Conservation (phyloP, 30 jellyfish, hydroid and myxozoan species). For the Cassiopea xamachana region DNA sequence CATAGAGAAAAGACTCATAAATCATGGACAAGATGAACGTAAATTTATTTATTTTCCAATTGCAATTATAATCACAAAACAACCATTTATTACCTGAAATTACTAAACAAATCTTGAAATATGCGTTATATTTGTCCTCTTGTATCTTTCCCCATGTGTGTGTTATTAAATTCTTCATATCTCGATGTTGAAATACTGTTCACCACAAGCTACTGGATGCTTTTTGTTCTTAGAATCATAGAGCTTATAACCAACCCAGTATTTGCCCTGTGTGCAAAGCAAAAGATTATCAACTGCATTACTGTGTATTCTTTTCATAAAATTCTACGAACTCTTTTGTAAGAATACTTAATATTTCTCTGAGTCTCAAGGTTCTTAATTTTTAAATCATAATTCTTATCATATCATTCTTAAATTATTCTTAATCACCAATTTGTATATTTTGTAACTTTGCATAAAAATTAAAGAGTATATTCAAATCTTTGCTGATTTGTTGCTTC, state of each 20-base stretch:
- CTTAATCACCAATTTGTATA: too few relatives aligned
- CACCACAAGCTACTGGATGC: conserved; percentile 57
- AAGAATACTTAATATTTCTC: neutral
- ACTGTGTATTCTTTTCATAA: too few relatives aligned
- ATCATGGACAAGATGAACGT: neutral
- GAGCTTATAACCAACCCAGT: conserved; percentile 68
- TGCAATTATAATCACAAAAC: neutral
- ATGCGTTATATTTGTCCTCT: neutral
- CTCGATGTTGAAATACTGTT: conserved; percentile 30
- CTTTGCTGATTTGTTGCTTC: too few relatives aligned
- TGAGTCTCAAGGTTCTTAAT: neutral
- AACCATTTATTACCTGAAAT: neutral
- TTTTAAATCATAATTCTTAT: too few relatives aligned
- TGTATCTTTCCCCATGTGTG: neutral
- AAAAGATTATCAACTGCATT: neutral
- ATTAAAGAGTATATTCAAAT: too few relatives aligned
- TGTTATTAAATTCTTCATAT: neutral
- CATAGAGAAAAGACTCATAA: neutral
- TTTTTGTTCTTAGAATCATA: neutral
- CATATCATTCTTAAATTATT: too few relatives aligned
- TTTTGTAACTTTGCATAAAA: too few relatives aligned
- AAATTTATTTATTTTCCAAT: neutral
- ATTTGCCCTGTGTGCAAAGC: conserved; percentile 28
- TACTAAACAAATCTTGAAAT: neutral
- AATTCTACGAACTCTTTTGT: neutral